Evolutionary conservation across 2,888 invertebrate species (phyloP), one percentile per base, ranked within the genome.

Genomic region (Mythimna albipuncta): DNA sequence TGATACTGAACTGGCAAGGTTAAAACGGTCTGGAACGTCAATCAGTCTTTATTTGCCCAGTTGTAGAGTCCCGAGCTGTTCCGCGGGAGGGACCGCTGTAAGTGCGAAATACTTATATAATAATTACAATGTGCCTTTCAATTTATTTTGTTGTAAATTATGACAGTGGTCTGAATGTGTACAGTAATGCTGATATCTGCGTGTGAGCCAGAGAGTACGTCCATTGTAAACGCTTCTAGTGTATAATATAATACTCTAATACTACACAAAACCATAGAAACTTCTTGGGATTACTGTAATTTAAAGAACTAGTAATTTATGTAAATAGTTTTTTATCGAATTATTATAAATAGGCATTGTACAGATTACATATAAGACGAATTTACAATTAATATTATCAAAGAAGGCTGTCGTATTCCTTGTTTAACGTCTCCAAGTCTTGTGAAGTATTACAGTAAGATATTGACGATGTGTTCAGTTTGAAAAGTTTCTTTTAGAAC

Each of bases 401-500:
- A 81, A 72, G 73, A 84, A 80, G 81, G 80, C 80, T 84, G 84
- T 69, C 58, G 63, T 83, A 64, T 73, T 65, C 54, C 54, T 58
- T 64, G 47, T 52, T 83, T 72, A 19, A 66, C 59, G 71, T 76
- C 47, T 77, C 64, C 55, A 32, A 58, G 77, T 74, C 16, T 81
- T 81, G 86, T 86, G 83, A 72, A 84, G 69, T 80, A 81, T 83
- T 77, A 71, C 54, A 86, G 82, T 86, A 81, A 70, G 57, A 74
- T 67, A 72, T 77, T 64, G 52, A 59, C 64, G 64, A 62, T 64
- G 54, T 47, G 68, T 70, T 66, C 59, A 59, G 61, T 70, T 68
- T 58, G 19, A 78, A 68, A 10, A 59, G 57, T 68, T 74, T 71
- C 13, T 61, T 54, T 50, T 16, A 50, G 21, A 47, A 67, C 21